Evolutionary conservation across 1,140 invertebrate species (phyloP), one percentile per base, ranked within the genome.

Genomic region (Drosophila bifasciata): DNA sequence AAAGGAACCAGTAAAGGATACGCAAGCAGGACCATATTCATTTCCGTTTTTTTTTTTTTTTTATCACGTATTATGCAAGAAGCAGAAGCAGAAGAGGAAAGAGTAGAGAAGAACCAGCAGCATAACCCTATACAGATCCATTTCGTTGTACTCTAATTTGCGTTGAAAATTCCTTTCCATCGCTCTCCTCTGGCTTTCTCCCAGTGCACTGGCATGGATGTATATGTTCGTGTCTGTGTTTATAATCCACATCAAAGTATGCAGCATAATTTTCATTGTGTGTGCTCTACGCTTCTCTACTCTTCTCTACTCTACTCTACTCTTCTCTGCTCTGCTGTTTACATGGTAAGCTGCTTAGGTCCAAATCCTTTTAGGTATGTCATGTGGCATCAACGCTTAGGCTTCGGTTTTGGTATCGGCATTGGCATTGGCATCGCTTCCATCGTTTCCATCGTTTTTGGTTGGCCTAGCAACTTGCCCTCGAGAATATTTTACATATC

Each of bases 281-380:
- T 46, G 51, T 40, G 76, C 61, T 44, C 58, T 9, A 3, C 28
- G 3, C 0, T 32, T 2, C 32, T 3, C 0, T 9, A 0, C 28
- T 3, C 8, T 32, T 3, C 9, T 11, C 9, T 40, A 70, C 61
- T 44, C 58, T 9, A 3, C 28, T 9, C 0, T 32, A 3, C 32
- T 3, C 0, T 9, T 0, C 28, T 3, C 8, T 32, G 8, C 9
- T 11, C 9, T 11, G 66, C 62, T 83, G 80, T 80, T 85, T 74
- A 77, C 81, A 67, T 73, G 73, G 63, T 88, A 86, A 86, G 83
- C 81, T 78, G 79, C 81, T 86, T 86, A 86, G 75, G 69, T 88
- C 50, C 45, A 88, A 86, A 86, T 86, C 81, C 81, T 75, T 86
- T 86, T 78, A 78, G 83, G 79, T 88, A 88, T 86, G 83, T 88